phyloP scores from a whole-genome alignment of 1,140 invertebrate species.

The Ceratina japonica region DNA sequence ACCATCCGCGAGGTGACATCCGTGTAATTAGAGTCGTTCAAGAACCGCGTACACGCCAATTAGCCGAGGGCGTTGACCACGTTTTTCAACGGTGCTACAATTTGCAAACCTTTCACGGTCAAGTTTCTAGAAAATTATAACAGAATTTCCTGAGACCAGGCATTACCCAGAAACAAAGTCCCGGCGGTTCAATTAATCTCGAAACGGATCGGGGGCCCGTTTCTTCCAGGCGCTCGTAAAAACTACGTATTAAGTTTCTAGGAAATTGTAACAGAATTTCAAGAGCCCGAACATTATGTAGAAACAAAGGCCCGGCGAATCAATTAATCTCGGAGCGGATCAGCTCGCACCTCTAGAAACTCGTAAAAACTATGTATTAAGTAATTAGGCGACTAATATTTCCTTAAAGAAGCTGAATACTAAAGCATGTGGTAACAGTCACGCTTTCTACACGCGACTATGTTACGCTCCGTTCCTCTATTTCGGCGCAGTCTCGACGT shows the following conservation, averaged over 20 bases:
- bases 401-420: slow-evolving; percentile 20
- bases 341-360: no score
- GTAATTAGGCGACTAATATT: slow-evolving; percentile 42
- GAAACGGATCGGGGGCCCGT: background rate
- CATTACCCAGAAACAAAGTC: background rate
- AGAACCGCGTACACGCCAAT: slow-evolving; percentile 38
- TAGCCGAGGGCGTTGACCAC: slow-evolving; percentile 55
- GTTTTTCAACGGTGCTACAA: slow-evolving; percentile 47
- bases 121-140: background rate
- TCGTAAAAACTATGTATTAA: background rate
- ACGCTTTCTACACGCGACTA: slow-evolving; percentile 66
- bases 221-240: no score
- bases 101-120: slow-evolving; percentile 46
- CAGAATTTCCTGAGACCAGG: background rate
- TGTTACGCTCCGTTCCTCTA: slow-evolving; percentile 20
- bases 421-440: slow-evolving; percentile 44
- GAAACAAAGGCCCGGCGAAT: background rate
- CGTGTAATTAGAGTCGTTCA: slow-evolving; percentile 45
- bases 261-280: background rate
- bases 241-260: background rate
- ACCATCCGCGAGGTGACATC: slow-evolving; percentile 37
- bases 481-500: slow-evolving; percentile 16
- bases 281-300: background rate
- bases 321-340: background rate
- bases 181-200: background rate